phyloP scores from a whole-genome alignment of 2,797 vertebrate genomes.

The Rhynchonycteris naso region DNA sequence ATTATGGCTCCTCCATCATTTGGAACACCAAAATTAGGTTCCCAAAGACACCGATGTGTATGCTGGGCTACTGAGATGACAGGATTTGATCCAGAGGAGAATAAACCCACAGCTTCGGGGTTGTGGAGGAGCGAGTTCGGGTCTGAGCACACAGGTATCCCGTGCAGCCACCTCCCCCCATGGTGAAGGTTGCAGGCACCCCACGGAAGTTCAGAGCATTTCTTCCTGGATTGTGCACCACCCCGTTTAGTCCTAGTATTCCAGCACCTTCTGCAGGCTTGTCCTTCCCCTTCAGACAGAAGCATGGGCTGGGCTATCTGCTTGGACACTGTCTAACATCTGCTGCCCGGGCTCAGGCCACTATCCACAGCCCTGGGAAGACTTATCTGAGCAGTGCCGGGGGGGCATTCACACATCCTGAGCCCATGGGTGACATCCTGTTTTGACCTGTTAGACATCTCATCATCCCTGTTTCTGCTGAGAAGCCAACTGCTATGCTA shows the following conservation, averaged over 20 bases:
- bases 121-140: not conserved
- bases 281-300: not conserved
- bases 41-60: not conserved
- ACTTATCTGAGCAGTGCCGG: not conserved
- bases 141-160: not conserved
- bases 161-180: not conserved
- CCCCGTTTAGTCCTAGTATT: not conserved
- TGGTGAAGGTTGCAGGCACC: not conserved
- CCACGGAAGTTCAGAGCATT: no score
- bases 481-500: not conserved
- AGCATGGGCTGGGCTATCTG: not conserved
- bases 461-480: rapidly evolving
- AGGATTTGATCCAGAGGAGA: not conserved
- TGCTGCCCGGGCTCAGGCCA: not conserved
- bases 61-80: rapidly evolving
- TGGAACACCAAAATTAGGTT: not conserved
- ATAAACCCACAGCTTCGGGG: not conserved
- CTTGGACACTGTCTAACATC: not conserved
- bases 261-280: not conserved
- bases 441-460: not conserved
- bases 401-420: not conserved
- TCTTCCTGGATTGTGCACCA: not conserved
- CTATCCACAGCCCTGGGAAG: no score
- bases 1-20: not conserved
- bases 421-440: not conserved